Conservation (phyloP, 2,113 vertebrate species). For the Stegostoma tigrinum region DNA sequence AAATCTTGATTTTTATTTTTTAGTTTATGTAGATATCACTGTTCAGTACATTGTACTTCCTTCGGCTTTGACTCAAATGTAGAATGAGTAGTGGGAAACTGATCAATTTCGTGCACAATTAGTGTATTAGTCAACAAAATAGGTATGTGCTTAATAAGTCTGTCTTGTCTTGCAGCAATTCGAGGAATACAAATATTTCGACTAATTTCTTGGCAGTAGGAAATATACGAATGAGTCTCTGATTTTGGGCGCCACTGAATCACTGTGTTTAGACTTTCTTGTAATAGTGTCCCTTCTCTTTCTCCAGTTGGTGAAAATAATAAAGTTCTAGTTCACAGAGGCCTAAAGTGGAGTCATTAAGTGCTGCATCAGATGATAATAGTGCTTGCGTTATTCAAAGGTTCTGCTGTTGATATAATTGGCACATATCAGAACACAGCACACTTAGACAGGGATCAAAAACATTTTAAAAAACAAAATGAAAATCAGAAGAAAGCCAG, state of each 20-base stretch:
- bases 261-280: not conserved
- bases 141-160: not conserved
- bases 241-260: not conserved
- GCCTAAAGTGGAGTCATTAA: not conserved
- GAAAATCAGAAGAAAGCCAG: not conserved
- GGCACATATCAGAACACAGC: not conserved
- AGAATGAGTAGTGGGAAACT: not conserved
- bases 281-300: not conserved
- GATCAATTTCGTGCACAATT: not conserved
- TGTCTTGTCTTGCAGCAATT: not conserved
- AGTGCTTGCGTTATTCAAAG: not conserved
- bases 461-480: not conserved
- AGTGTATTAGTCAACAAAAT: not conserved
- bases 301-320: not conserved
- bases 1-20: not conserved
- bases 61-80: not conserved
- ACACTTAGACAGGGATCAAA: not conserved
- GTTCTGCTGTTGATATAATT: not conserved
- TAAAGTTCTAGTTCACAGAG: not conserved
- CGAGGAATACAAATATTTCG: not conserved
- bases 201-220: not conserved
- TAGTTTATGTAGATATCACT: not conserved
- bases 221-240: not conserved
- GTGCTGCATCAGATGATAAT: not conserved
- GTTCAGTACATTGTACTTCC: not conserved